Evolutionary conservation across 2,113 vertebrate species (phyloP).

Genomic region (Sigmodon hispidus): DNA sequence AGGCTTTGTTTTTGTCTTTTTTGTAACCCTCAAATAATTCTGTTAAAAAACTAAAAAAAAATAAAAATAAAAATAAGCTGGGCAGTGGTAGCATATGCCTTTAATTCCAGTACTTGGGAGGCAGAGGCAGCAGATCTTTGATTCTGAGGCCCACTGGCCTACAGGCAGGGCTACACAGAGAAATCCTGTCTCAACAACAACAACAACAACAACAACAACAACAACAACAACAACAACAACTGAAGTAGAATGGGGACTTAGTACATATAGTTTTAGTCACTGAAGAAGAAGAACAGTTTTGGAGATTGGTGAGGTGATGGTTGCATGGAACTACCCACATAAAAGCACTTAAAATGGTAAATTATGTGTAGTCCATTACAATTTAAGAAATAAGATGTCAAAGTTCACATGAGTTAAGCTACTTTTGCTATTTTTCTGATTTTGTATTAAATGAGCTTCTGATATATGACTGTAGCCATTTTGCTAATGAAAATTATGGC

Average conservation of each 20-base stretch:
- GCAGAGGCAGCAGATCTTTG: neutral
- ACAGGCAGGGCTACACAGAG: neutral
- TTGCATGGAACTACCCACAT: neutral
- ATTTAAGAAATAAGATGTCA: neutral
- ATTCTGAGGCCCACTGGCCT: neutral
- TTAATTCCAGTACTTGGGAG: neutral
- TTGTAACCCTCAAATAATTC: neutral
- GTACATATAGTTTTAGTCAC: neutral
- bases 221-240: neutral
- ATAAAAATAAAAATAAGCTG: neutral
- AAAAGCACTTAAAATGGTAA: neutral
- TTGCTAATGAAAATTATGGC: slow-evolving; percentile 11
- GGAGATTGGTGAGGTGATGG: neutral
- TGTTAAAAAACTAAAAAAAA: neutral
- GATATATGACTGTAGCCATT: neutral
- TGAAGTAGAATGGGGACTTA: neutral
- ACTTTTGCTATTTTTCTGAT: slow-evolving; percentile 9
- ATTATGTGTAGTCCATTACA: neutral
- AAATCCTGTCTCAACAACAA: neutral
- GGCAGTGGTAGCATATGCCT: neutral
- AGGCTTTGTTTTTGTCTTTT: neutral
- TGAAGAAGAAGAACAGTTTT: neutral
- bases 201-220: neutral
- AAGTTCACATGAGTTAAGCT: neutral
- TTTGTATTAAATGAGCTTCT: slow-evolving; percentile 51